Conservation (phyloP, 2,797 vertebrate species). For the Graptemys geographica region DNA sequence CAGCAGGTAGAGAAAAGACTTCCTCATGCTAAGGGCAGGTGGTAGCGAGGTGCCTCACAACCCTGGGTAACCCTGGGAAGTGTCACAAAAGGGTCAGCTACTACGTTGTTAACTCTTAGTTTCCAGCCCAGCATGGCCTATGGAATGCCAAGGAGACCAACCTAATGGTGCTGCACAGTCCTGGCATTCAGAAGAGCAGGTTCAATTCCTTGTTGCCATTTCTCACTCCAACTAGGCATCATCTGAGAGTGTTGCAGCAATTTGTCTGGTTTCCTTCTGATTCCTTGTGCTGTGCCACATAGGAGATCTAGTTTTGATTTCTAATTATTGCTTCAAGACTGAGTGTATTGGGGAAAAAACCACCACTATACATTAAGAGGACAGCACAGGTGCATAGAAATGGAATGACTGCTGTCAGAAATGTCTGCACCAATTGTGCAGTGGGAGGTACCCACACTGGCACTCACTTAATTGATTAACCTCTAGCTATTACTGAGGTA, state of each 20-base stretch:
- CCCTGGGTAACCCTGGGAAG: neutral
- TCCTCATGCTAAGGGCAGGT: neutral
- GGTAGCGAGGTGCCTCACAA: neutral
- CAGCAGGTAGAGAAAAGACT: neutral
- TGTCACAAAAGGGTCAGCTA: neutral
- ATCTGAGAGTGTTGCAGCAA: neutral
- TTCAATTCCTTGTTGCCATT: neutral
- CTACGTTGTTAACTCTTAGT: neutral
- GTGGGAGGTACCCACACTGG: neutral
- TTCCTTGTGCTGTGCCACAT: neutral
- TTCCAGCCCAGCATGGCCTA: neutral
- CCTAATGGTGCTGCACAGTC: neutral
- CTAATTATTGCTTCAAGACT: neutral
- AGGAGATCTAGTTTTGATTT: neutral
- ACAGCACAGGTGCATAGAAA: neutral
- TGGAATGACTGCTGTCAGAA: neutral
- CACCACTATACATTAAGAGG: neutral
- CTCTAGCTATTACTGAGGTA: rapidly evolving
- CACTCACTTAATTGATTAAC: neutral
- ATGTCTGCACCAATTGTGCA: neutral
- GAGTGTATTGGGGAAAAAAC: neutral
- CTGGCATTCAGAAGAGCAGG: neutral
- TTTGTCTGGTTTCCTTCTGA: neutral
- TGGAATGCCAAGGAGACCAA: neutral
- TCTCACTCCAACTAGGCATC: neutral